Conservation (phyloP, 2,888 invertebrate species). For the Drosophila niveifrons region DNA sequence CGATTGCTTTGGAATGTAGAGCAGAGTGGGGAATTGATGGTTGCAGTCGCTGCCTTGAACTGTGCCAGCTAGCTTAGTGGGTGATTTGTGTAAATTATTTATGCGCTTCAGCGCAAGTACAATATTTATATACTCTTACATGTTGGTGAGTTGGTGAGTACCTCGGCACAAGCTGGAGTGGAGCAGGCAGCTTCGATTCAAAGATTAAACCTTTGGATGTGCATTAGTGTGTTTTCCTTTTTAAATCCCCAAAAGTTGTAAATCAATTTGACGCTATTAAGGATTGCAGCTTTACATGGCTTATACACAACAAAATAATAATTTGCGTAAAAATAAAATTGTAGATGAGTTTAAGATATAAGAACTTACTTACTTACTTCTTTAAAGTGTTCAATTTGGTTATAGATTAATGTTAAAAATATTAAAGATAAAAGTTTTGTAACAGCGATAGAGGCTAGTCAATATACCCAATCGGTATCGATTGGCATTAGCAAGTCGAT, state of each 20-base stretch:
- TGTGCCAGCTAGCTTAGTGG: conserved; percentile 39
- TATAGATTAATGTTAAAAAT: too few species aligned
- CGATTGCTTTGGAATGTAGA: not conserved
- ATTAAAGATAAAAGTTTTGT: too few species aligned
- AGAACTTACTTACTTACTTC: too few species aligned
- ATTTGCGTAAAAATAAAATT: too few species aligned
- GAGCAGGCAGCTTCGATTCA: not conserved
- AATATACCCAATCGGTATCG: too few species aligned
- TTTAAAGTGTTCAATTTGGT: too few species aligned
- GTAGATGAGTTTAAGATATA: too few species aligned
- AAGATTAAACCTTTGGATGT: not conserved
- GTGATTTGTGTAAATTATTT: conserved; percentile 55
- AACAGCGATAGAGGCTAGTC: too few species aligned
- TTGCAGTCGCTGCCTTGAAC: conserved; percentile 37
- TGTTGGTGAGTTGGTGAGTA: not conserved
- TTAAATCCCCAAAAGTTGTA: not conserved
- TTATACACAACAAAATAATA: too few species aligned
- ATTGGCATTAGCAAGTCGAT: too few species aligned
- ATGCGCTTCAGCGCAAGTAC: conserved; percentile 9
- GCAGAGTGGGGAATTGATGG: conserved; percentile 35
- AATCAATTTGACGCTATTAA: not conserved
- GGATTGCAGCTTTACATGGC: too few species aligned
- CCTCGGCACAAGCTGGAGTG: not conserved
- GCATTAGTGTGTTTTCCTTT: not conserved
- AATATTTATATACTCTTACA: conserved; percentile 14